phyloP scores from a whole-genome alignment of 2,113 vertebrate genomes.

The Ctenomys sociabilis region DNA sequence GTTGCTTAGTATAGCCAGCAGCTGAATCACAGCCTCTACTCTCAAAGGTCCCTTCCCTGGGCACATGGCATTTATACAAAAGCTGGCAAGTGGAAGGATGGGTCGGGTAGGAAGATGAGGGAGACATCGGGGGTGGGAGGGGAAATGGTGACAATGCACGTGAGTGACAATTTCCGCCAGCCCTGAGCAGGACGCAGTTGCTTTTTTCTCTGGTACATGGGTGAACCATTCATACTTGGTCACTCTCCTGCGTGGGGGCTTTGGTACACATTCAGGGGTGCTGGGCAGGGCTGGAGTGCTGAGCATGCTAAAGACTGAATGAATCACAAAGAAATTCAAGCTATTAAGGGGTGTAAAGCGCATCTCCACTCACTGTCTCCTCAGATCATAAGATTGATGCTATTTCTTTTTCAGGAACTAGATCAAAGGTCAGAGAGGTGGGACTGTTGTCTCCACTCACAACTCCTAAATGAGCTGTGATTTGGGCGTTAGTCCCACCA shows the following conservation, averaged over 20 bases:
- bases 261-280: neutral
- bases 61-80: neutral
- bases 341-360: neutral
- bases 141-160: fast-evolving
- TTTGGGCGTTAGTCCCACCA: neutral
- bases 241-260: neutral
- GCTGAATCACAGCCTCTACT: neutral
- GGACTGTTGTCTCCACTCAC: neutral
- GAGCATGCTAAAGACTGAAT: neutral
- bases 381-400: neutral
- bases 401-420: neutral
- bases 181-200: neutral
- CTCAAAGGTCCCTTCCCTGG: neutral
- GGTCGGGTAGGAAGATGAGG: neutral
- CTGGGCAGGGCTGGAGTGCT: neutral
- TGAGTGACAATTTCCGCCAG: too few species aligned
- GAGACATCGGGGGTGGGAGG: neutral
- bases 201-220: neutral
- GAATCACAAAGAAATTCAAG: neutral
- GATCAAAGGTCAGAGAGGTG: neutral
- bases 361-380: neutral
- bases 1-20: neutral
- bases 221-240: neutral
- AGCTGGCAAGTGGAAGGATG: neutral
- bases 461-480: neutral